Evolutionary conservation across 2,797 vertebrate genomes (phyloP).

Genomic region (Hypotaenidia philippensis): DNA sequence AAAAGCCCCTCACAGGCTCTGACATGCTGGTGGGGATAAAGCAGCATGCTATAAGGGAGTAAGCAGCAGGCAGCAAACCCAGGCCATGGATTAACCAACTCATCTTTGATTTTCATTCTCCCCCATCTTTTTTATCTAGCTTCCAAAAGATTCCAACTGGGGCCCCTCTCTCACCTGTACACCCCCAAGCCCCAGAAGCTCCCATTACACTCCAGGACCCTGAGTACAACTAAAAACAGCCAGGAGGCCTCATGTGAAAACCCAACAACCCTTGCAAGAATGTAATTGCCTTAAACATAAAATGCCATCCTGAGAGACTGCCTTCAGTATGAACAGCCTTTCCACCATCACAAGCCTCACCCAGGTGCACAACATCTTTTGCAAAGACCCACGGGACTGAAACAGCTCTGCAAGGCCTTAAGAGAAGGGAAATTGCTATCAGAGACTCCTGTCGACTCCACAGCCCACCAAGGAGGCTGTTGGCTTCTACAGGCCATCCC

Average conservation of each 20-base stretch:
- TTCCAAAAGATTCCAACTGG: not conserved
- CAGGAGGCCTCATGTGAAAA: not conserved
- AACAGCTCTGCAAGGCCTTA: slow-evolving; percentile 33
- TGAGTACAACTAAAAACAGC: not conserved
- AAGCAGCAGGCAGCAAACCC: slow-evolving; percentile 11
- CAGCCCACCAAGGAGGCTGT: slow-evolving; percentile 64
- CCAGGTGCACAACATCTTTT: slow-evolving; percentile 49
- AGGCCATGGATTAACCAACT: not conserved
- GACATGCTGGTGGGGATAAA: not conserved
- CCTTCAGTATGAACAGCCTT: not conserved
- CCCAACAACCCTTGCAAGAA: not conserved
- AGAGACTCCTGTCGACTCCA: slow-evolving; percentile 43
- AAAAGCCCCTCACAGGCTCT: not conserved
- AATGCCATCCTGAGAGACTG: not conserved
- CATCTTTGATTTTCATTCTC: not conserved
- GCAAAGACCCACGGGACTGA: slow-evolving; percentile 52
- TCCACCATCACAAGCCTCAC: not conserved
- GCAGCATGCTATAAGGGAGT: not conserved
- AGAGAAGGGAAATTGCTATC: slow-evolving; percentile 63
- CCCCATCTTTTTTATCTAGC: not conserved
- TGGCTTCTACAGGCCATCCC: slow-evolving; percentile 58
- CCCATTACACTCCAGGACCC: not conserved
- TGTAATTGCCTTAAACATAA: slow-evolving; percentile 22
- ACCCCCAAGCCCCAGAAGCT: not conserved
- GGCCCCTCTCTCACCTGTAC: slow-evolving; percentile 11